Conservation (phyloP, 2,113 vertebrate species). For the Ammodytes dubius region DNA sequence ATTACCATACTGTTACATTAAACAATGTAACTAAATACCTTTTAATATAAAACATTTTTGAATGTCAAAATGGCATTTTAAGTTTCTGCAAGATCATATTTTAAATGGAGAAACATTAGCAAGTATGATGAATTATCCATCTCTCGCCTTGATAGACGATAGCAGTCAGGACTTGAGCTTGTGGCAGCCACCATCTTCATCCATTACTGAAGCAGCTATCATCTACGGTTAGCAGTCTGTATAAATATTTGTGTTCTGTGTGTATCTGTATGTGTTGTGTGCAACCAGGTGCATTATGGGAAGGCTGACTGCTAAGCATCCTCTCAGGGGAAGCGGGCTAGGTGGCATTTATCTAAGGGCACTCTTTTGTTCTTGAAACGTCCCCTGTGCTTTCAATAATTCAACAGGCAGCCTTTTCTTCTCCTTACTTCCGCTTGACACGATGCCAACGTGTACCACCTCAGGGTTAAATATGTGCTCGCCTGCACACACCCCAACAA, state of each 20-base stretch:
- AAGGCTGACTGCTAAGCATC: constrained; percentile 57
- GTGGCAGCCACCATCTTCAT: constrained; percentile 85
- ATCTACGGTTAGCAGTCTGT: constrained; percentile 39
- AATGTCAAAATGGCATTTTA: too few species aligned
- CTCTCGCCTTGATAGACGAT: constrained; percentile 91
- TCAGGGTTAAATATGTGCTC: constrained; percentile 60
- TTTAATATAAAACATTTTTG: too few species aligned
- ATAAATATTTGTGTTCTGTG: constrained; percentile 26
- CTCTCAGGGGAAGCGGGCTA: constrained; percentile 56
- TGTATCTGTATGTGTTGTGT: constrained; percentile 17
- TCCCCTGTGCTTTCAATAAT: constrained; percentile 76
- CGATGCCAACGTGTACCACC: constrained; percentile 40
- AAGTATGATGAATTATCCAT: constrained; percentile 84
- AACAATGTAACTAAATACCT: too few species aligned
- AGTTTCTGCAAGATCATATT: too few species aligned
- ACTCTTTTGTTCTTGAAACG: constrained; percentile 75
- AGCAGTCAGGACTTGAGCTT: constrained; percentile 63
- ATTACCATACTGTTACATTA: too few species aligned
- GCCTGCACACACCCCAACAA: neutral
- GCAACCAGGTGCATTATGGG: constrained; percentile 60
- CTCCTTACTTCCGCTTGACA: constrained; percentile 51
- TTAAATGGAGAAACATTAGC: too few species aligned
- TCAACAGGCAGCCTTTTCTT: constrained; percentile 67
- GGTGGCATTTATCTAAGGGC: constrained; percentile 73
- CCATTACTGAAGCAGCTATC: constrained; percentile 88